A percentile compares a stretch with the other conserved stretches of the same genome.
These are phyloP conservation scores for Synergus japonicus DNA, from an alignment of 2,888 invertebrate genomes.

Conservation along the genomic window DNA sequence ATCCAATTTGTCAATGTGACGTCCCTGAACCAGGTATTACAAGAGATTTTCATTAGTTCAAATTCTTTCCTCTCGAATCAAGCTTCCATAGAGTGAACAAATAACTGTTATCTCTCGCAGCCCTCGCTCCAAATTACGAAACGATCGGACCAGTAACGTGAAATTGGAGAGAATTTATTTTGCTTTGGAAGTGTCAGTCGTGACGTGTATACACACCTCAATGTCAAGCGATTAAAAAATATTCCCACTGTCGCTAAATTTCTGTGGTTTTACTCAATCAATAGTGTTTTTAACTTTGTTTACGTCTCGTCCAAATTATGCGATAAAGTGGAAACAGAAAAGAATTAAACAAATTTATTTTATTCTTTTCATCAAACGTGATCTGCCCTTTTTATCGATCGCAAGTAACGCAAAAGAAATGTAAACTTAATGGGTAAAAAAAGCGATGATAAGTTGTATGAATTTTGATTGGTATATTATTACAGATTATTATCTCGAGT, in stretches of 20 bases:
- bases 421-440: too few species aligned
- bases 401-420: too few species aligned
- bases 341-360: not conserved
- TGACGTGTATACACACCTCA: not conserved
- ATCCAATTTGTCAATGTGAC: not conserved
- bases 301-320: not conserved
- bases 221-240: not conserved
- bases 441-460: too few species aligned
- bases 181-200: not conserved
- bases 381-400: too few species aligned
- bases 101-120: constrained; percentile 5
- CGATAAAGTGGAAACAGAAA: not conserved
- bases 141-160: not conserved
- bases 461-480: too few species aligned
- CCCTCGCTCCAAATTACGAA: constrained; percentile 4
- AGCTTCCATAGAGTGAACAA: not conserved
- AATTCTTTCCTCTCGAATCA: constrained; percentile 9
- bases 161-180: constrained; percentile 17
- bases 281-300: not conserved
- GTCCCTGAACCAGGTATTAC: not conserved
- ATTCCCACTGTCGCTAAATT: not conserved
- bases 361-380: not conserved
- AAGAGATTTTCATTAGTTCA: constrained; percentile 13
- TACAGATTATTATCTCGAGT: too few species aligned
- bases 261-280: not conserved